Evolutionary conservation across 2,797 vertebrate species (phyloP).

Genomic region (Sebastes alutus): DNA sequence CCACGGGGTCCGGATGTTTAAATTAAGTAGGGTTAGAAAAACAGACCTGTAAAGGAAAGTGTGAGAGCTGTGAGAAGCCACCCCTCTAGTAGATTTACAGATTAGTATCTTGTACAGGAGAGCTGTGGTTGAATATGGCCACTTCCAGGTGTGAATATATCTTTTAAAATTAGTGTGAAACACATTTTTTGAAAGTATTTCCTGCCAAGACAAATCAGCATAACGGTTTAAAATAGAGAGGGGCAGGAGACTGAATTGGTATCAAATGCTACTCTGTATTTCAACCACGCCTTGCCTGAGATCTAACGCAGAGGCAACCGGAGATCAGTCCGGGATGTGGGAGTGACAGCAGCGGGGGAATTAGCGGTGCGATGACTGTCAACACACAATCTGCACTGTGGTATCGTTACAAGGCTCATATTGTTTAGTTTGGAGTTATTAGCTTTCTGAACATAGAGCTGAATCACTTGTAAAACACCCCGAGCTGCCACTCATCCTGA

Average conservation of each 20-base stretch:
- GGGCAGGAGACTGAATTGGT: not conserved
- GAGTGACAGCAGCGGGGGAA: constrained; percentile 58
- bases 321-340: constrained; percentile 35
- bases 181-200: not conserved
- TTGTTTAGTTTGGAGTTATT: constrained; percentile 70
- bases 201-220: not conserved
- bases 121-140: not conserved
- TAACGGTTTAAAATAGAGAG: not conserved
- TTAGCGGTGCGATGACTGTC: constrained; percentile 64
- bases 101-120: not conserved
- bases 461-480: constrained; percentile 61
- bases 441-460: constrained; percentile 63
- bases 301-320: constrained; percentile 23
- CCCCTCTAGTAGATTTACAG: not conserved
- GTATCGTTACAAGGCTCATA: constrained; percentile 56
- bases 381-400: constrained; percentile 59
- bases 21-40: not conserved
- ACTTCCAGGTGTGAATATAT: not conserved
- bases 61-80: not conserved
- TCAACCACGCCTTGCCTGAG: constrained; percentile 10
- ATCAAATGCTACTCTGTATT: constrained; percentile 30
- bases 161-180: not conserved
- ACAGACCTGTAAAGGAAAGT: not conserved
- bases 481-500: constrained; percentile 58
- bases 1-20: not conserved